phyloP scores from a whole-genome alignment of 2,888 invertebrate genomes.

The Agriotes lineatus region DNA sequence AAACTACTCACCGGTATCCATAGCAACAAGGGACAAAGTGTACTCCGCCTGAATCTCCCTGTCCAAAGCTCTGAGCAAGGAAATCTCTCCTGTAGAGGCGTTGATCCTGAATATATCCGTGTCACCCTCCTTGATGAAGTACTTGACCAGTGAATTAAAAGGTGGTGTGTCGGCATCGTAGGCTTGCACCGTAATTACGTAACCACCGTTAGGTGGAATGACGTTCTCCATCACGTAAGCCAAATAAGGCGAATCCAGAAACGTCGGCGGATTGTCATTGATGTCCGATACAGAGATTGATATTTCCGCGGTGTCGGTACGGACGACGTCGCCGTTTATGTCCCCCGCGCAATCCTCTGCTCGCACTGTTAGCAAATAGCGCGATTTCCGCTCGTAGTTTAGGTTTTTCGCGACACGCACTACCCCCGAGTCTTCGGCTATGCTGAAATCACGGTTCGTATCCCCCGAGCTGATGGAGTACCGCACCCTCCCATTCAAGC shows the following conservation, averaged over 20 bases:
- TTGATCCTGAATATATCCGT: slow-evolving; percentile 92
- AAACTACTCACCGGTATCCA: slow-evolving; percentile 85
- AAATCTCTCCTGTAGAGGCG: slow-evolving; percentile 91
- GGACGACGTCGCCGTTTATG: slow-evolving; percentile 67
- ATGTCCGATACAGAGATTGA: slow-evolving; percentile 90
- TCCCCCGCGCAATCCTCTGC: slow-evolving; percentile 90
- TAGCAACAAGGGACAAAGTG: slow-evolving; percentile 87
- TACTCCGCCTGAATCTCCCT: slow-evolving; percentile 88
- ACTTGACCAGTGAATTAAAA: slow-evolving; percentile 90
- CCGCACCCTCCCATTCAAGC: slow-evolving; percentile 89
- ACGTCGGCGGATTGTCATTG: slow-evolving; percentile 94
- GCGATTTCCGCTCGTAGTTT: slow-evolving; percentile 90
- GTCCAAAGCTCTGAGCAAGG: slow-evolving; percentile 84
- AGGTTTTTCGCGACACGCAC: slow-evolving; percentile 92
- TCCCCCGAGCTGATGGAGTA: slow-evolving; percentile 92
- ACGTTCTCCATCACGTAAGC: slow-evolving; percentile 95
- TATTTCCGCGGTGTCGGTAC: slow-evolving; percentile 84
- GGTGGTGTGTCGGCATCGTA: slow-evolving; percentile 93
- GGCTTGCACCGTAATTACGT: slow-evolving; percentile 86
- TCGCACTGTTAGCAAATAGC: slow-evolving; percentile 85
- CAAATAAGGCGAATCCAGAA: slow-evolving; percentile 93
- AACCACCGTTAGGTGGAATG: slow-evolving; percentile 83
- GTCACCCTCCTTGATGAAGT: slow-evolving; percentile 94
- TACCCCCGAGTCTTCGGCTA: slow-evolving; percentile 92
- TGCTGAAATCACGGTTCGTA: slow-evolving; percentile 90